Percentiles rank a stretch among this genome's conserved stretches.
Evolutionary conservation across 2,113 vertebrate species (phyloP).

Genomic region (Hassar affinis): DNA sequence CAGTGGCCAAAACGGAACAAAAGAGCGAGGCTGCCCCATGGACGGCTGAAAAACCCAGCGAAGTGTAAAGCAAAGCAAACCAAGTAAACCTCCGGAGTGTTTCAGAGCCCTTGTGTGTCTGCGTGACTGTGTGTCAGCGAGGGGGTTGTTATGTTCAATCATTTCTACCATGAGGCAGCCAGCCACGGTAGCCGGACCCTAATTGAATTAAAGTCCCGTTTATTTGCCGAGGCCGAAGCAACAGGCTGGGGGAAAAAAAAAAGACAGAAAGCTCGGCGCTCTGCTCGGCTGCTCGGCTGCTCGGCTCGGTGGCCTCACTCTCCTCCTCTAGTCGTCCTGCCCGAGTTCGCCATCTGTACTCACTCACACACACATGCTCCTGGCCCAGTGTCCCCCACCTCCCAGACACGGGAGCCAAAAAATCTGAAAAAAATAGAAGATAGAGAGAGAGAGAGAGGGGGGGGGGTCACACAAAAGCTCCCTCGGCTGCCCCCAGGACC

Average conservation of each 20-base stretch:
- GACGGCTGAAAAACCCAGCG: conserved; percentile 89
- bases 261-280: conserved; percentile 71
- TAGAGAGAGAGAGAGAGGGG: conserved; percentile 79
- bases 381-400: conserved; percentile 78
- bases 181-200: conserved; percentile 87
- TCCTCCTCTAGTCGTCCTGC: conserved; percentile 79
- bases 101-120: conserved; percentile 30
- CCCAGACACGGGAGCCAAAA: conserved; percentile 88
- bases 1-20: conserved; percentile 89
- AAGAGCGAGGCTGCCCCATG: conserved; percentile 80
- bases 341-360: conserved; percentile 97
- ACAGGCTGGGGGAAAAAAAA: conserved; percentile 74
- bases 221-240: conserved; percentile 90
- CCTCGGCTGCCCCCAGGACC: conserved; percentile 77
- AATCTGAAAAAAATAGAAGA: conserved; percentile 83
- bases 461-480: conserved; percentile 89
- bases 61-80: conserved; percentile 99
- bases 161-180: conserved; percentile 88
- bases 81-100: conserved; percentile 75
- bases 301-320: conserved; percentile 93
- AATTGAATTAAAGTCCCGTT: conserved; percentile 99
- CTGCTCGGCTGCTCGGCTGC: conserved; percentile 85
- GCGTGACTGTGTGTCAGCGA: conserved; percentile 36
- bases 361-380: conserved; percentile 80
- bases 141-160: conserved; percentile 83